Base-by-base conservation (phyloP, 2,888 invertebrate species). In the Scaptomyza flava region DNA sequence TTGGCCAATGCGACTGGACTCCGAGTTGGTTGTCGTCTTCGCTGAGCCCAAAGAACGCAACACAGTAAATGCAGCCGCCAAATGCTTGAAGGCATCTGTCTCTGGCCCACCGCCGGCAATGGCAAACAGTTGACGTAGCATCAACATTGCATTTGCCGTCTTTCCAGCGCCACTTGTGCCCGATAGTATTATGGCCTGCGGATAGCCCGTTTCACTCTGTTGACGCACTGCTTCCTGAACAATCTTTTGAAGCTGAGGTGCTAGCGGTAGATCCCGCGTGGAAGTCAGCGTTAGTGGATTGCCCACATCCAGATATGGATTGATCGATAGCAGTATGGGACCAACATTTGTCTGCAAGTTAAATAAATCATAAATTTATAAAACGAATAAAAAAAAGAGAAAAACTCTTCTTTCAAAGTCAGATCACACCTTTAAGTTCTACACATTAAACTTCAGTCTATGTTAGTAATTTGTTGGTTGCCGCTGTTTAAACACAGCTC, bases 41-140 rank as follows among this genome's bases (percentile, higher is more conserved):
- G 98, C 98, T 41, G 97, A 96, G 75, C 98, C 98, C 67, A 98
- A 94, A 23, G 98, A 97, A 77, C 98, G 94, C 81, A 98, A 94
- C 71, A 98, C 98, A 69, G 98, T 98, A 93, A 98, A 97, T 52
- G 98, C 98, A 57, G 98, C 98, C 12, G 97, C 97, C 78, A 98
- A 94, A 93, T 98, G 98, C 93, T 98, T 98, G 93, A 98, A 98
- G 47, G 98, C 97, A 93, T 98, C 98, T 23, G 98, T 98, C 93
- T 98, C 98, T 4, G 97, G 96, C 51, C 98, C 98, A 83, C 98
- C 98, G 69, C 98, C 98, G 62, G 98, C 98, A 77, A 97, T 96
- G 91, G 98, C 97, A 93, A 98, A 98, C 89, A 98, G 93, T 91
- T 98, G 96, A 84, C 98, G 94, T 87, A 98, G 93, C 87, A 98